Evolutionary conservation across 2,888 invertebrate species (phyloP), one percentile per base, ranked within the genome.

Genomic region (Drosophila gaucha): DNA sequence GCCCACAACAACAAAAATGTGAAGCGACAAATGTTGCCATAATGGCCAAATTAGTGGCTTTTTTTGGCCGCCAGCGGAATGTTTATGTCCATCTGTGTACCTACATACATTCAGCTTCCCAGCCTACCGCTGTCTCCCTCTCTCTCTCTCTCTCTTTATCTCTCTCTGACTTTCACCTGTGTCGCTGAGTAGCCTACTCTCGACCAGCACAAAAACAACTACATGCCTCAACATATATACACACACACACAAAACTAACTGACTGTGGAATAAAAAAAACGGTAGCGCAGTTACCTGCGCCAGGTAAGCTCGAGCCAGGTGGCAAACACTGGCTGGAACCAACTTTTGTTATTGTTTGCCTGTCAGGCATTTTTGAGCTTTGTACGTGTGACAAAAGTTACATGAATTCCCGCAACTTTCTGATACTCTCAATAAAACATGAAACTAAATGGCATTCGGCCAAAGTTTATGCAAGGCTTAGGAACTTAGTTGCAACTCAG

Each of bases 41-140:
- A 83, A 86, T 83, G 79, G 65, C 67, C 83, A 80, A 80, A 83
- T 86, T 86, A 80, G 86, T 79, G 80, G 76, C 60, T 50, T 56
- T 65, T 64, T 74, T 63, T 51, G 38, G 58, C 74, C 63, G 38
- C 46, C 47, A 55, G 63, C 68, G 20, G 31, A 46, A 46, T 64
- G 50, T 55, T 63, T 43, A 43, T 22, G 52, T 56, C 52, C 35
- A 35, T 33, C 33, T 49, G 31, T 49, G 31, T 46, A 50, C 22
- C 35, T 50, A 24, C 50, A 14, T 36, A 30, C 30, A 47, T 26
- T 18, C 30, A 30, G 16, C 14, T 30, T 18, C 14, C 28, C 12
- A 12, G 2, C 49, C 33, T 16, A 22, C 22, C 26, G 3, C 30
- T 16, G 16, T 30, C 14, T 6, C 22, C 12, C 43, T 8, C 47